Evolutionary conservation across 1,140 invertebrate species (phyloP), one percentile per base, ranked within the genome.

Genomic region (Agraylea sexmaculata): DNA sequence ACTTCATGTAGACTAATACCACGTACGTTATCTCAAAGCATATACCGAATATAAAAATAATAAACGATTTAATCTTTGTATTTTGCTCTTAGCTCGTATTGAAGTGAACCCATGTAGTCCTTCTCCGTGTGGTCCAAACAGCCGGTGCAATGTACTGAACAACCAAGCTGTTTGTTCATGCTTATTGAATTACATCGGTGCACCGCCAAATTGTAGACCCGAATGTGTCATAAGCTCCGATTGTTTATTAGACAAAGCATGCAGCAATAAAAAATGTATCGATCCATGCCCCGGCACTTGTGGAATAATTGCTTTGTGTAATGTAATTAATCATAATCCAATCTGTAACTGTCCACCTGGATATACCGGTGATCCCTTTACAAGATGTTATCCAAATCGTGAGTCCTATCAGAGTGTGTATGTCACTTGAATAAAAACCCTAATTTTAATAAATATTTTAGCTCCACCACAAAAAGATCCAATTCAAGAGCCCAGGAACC

Each of bases 311-410:
- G 73, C 82, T 2, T 59, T 70, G 40, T 85, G 81, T 56, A 67
- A 74, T 59, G 75, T 83, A 22, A 70, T 80, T 10, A 80, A 78
- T 57, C 83, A 87, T 51, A 82, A 76, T 61, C 82, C 83, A 1
- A 75, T 83, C 32, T 87, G 82, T 59, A 75, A 68, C 40, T 87
- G 83, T 59, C 69, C 71, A 20, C 38, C 62, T 11, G 66, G 64
- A 12, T 71, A 71, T 40, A 80, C 74, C 34, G 83, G 83, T 37
- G 80, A 86, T 73, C 78, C 80, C 12, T 83, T 83, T 49, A 57
- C 71, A 3, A 68, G 76, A 56, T 85, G 80, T 53, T 69, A 66
- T 54, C 51, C 49, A 38, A 56, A 53, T 43, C 50, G 59, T 62
- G 59, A 58, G 47, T 11, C 42, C 44, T 28, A 22, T 40, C 34